A percentile compares a stretch with the other conserved stretches of the same genome.
Evolutionary conservation across 2,113 vertebrate genomes (phyloP).

Genomic region (Odontesthes bonariensis): DNA sequence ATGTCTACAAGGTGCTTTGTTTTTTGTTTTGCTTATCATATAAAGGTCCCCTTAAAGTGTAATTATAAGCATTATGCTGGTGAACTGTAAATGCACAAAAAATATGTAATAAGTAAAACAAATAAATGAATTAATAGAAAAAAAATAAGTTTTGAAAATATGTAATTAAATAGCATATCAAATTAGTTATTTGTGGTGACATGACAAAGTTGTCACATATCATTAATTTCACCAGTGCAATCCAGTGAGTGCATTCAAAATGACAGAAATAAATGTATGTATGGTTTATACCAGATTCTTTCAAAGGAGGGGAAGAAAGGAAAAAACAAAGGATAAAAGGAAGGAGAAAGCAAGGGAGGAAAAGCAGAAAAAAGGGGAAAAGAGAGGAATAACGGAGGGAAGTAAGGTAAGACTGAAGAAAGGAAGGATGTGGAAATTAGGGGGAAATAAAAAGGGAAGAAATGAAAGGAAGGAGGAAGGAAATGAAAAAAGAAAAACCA

Average conservation of each 20-base stretch:
- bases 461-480: no score
- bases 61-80: not conserved
- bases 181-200: no score
- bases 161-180: no score
- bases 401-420: not conserved
- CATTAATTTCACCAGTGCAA: constrained; percentile 9
- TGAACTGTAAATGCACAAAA: not conserved
- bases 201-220: constrained; percentile 32
- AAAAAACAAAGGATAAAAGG: not conserved
- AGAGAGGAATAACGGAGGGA: not conserved
- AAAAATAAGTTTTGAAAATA: not conserved
- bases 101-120: not conserved
- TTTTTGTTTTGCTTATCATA: not conserved
- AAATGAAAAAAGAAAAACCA: no score
- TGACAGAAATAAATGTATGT: not conserved
- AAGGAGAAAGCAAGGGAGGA: not conserved
- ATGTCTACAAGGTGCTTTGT: constrained; percentile 19
- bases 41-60: constrained; percentile 25
- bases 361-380: not conserved
- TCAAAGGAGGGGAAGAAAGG: not conserved
- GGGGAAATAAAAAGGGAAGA: not conserved
- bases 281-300: not conserved
- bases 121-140: not conserved
- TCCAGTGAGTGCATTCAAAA: not conserved
- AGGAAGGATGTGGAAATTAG: not conserved